Percentiles rank a stretch among this genome's conserved stretches.
Conservation (phyloP, 1,140 invertebrate species). For the Popillia japonica region DNA sequence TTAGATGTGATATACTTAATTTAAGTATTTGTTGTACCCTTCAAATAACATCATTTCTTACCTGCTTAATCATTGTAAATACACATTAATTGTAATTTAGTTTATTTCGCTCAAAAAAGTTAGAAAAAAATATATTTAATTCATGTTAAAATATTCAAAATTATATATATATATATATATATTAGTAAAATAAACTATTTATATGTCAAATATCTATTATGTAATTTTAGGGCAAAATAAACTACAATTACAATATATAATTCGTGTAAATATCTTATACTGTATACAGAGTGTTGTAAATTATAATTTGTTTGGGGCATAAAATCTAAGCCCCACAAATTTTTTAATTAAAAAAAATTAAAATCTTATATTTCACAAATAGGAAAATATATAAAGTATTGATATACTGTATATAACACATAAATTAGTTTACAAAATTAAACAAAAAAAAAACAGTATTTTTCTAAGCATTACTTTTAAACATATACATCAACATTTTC, state of each 20-base stretch:
- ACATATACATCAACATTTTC: conserved; percentile 16
- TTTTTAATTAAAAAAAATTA: no score
- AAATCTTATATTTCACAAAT: no score
- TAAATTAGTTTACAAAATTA: not conserved
- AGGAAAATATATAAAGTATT: no score
- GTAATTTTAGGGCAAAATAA: no score
- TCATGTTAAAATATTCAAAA: no score
- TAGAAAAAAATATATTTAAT: not conserved
- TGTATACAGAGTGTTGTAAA: conserved; percentile 9
- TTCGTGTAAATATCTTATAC: not conserved
- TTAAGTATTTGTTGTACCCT: conserved; percentile 31
- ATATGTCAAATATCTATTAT: not conserved
- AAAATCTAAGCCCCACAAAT: not conserved
- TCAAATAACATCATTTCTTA: conserved; percentile 1
- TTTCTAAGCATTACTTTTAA: conserved; percentile 36
- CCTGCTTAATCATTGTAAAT: not conserved
- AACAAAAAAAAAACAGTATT: conserved; percentile 34
- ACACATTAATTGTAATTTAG: not conserved
- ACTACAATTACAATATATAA: not conserved
- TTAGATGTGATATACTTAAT: conserved; percentile 41
- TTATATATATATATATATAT: not conserved
- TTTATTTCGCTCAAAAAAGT: not conserved
- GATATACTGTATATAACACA: not conserved
- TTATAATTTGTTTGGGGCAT: not conserved
- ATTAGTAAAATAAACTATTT: not conserved